Evolutionary conservation across 2,888 invertebrate genomes (phyloP).

Genomic region (Stramonita haemastoma): DNA sequence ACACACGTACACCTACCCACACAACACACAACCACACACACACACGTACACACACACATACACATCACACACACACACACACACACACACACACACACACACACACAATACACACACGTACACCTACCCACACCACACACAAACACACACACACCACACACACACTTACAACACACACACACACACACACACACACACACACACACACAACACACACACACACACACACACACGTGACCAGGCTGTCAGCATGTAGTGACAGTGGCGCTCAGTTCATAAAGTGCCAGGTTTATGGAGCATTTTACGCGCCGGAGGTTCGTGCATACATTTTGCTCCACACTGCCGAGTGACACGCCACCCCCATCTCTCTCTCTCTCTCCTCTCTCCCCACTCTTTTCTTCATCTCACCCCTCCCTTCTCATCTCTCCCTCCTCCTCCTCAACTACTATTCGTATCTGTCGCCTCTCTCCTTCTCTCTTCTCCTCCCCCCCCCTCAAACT

Average conservation of each 20-base stretch:
- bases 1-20: too few species aligned
- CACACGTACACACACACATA: neutral
- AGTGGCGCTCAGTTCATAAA: neutral
- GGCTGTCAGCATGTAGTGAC: neutral
- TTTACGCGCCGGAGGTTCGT: neutral
- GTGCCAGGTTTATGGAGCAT: neutral
- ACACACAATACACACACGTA: too few species aligned
- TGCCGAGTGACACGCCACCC: neutral
- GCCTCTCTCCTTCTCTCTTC: neutral
- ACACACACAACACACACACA: too few species aligned
- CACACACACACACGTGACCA: too few species aligned
- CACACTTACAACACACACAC: neutral
- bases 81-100: constrained; percentile 12
- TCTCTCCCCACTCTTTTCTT: neutral
- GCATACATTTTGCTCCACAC: neutral
- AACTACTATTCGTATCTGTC: neutral
- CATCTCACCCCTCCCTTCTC: neutral
- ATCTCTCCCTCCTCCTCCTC: neutral
- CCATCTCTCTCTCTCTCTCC: neutral
- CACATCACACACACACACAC: neutral
- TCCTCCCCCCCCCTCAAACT: neutral
- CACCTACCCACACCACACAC: constrained; percentile 7
- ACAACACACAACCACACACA: too few species aligned
- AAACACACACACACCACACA: constrained; percentile 24
- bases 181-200: too few species aligned